Evolutionary conservation across 2,113 vertebrate species (phyloP).

Genomic region (Spizaetus ornatus): DNA sequence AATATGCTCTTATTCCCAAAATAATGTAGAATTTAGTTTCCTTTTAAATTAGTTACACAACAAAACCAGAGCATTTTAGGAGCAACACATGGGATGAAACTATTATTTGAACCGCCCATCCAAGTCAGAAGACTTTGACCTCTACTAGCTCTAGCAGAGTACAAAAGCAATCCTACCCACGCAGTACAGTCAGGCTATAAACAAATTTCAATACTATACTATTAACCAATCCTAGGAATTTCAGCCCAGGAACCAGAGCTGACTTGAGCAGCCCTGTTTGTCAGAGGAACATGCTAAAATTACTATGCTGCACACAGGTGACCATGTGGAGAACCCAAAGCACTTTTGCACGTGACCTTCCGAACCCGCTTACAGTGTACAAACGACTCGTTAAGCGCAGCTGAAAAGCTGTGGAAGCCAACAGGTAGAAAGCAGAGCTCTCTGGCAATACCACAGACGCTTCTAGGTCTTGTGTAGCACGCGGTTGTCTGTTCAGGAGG

Average conservation of each 20-base stretch:
- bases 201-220: not conserved
- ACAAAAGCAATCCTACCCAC: not conserved
- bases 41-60: not conserved
- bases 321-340: not conserved
- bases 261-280: not conserved
- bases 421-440: not conserved
- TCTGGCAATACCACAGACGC: not conserved
- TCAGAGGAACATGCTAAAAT: not conserved
- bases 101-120: not conserved
- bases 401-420: not conserved
- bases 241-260: not conserved
- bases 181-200: not conserved
- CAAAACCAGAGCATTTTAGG: not conserved
- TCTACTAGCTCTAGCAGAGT: not conserved
- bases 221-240: not conserved
- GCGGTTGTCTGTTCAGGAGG: not conserved
- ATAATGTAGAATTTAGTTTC: not conserved
- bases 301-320: not conserved
- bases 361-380: not conserved
- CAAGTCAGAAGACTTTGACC: not conserved
- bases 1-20: not conserved
- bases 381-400: not conserved
- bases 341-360: not conserved
- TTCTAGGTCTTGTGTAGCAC: not conserved
- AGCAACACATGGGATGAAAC: not conserved